Base-by-base conservation (phyloP, 2,113 vertebrate genomes). In the Athene noctua region DNA sequence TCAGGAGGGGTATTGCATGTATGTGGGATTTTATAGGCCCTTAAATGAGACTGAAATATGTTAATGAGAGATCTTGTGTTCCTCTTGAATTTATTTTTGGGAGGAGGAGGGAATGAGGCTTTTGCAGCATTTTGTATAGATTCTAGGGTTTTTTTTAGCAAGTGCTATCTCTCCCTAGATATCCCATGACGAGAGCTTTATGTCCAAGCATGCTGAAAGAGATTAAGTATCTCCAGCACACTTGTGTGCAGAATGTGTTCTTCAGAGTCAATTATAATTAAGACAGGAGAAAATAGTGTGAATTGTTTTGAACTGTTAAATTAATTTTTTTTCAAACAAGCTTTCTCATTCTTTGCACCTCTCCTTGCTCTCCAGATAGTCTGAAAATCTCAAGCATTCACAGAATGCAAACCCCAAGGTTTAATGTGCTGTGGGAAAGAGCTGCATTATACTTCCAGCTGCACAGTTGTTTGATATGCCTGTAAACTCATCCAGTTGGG, bases 251-350 rank as follows among this genome's bases (percentile, higher is more conserved):
- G 67, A 83, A 83, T 59, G 7, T 72, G 62, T 72, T 70, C 30
- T 93, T 94, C 4, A 3, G 44, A 79, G 62, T 85, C 29, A 23
- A 10, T 90, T 82, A 26, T 75, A 79, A 88, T 92, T 68, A 77
- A 81, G 30, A 13, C 29, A 47, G 52, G 36, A 25, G 40, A 59
- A 86, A 86, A 77, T 27, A 85, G 32, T 57, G 73, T 86, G 86
- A 88, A 82, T 29, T 46, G 26, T 96, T 82, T 92, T 72, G 29
- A 92, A 79, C 61, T 66, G n/a, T 55, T 90, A 75, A 94, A 82
- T 85, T 13, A 78, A 47, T 89, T 75, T 73, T 23, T 10, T 40
- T 47, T 95, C 12, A 8, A 84, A 51, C 26, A 68, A 62, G 23
- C 26, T 80, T 81, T 71, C 80, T 80, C 51, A 65, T 87, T 9